These are phyloP conservation scores for Caenorhabditis uteleia DNA, from an alignment of 2,888 invertebrate genomes.

Conservation along the genomic window DNA sequence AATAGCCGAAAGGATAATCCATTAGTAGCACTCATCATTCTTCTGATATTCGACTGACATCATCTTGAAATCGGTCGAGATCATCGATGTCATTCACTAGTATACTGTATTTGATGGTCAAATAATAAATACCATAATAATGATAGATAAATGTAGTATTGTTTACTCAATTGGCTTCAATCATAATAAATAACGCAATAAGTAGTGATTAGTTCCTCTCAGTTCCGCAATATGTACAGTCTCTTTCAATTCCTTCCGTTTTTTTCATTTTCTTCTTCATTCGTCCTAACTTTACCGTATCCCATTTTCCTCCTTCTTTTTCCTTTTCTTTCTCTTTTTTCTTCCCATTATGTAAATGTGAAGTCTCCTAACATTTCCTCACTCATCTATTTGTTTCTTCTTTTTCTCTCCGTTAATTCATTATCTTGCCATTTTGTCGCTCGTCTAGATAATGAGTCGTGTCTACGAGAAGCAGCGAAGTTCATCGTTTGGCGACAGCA, in stretches of 20 bases:
- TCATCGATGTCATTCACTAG: too few relatives aligned
- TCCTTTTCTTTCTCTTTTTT: slow-evolving; percentile 6
- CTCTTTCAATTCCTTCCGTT: slow-evolving; percentile 9
- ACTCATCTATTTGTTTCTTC: slow-evolving; percentile 10
- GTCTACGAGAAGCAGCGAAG: slow-evolving; percentile 37
- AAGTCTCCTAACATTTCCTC: slow-evolving; percentile 11
- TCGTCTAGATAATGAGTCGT: not conserved
- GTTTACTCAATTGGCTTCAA: too few relatives aligned
- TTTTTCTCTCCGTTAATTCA: not conserved
- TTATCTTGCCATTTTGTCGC: slow-evolving; percentile 3
- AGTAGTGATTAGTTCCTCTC: not conserved
- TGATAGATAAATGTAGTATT: too few relatives aligned
- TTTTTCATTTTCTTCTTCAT: not conserved
- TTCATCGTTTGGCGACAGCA: slow-evolving; percentile 38
- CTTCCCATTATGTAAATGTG: too few relatives aligned
- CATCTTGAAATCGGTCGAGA: too few relatives aligned
- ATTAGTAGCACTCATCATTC: too few relatives aligned
- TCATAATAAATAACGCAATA: too few relatives aligned
- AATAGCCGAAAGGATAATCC: too few relatives aligned
- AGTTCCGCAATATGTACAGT: not conserved
- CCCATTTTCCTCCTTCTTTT: slow-evolving; percentile 1
- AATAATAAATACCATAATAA: too few relatives aligned
- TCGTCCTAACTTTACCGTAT: not conserved
- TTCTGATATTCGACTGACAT: too few relatives aligned
- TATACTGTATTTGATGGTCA: too few relatives aligned